A percentile compares a stretch with the other conserved stretches of the same genome.
Conservation (phyloP, 92 coral and sea anemone species). For the Zoanthus sansibaricus region DNA sequence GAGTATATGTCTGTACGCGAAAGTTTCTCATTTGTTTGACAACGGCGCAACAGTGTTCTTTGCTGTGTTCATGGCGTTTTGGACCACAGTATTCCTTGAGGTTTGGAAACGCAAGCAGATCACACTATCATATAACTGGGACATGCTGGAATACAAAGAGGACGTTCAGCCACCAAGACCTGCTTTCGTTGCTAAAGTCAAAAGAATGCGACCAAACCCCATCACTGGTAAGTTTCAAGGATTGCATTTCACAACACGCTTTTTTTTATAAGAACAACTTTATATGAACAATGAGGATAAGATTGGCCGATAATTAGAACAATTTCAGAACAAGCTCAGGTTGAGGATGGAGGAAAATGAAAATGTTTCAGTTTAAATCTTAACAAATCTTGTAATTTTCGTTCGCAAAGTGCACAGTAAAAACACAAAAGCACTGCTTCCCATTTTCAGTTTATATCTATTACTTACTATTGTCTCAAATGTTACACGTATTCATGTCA, state of each 20-base stretch:
- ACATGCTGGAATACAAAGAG: slow-evolving; percentile 80
- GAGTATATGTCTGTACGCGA: slow-evolving; percentile 79
- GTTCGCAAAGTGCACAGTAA: too few relatives aligned
- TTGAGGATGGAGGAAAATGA: too few relatives aligned
- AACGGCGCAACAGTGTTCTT: slow-evolving; percentile 96
- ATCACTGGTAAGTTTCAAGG: slow-evolving; percentile 58
- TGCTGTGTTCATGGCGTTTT: slow-evolving; percentile 92
- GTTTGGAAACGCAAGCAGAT: slow-evolving; percentile 93
- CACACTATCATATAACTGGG: slow-evolving; percentile 91
- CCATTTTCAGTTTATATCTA: too few relatives aligned
- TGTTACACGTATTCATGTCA: too few relatives aligned
- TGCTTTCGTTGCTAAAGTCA: slow-evolving; percentile 75
- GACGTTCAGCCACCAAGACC: slow-evolving; percentile 94
- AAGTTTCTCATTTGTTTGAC: slow-evolving; percentile 83
- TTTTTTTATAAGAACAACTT: too few relatives aligned
- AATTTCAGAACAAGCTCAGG: too few relatives aligned
- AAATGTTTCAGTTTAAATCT: too few relatives aligned
- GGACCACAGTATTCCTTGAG: slow-evolving; percentile 94
- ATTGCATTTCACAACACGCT: background rate
- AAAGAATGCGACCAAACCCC: slow-evolving; percentile 65
- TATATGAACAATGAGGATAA: too few relatives aligned
- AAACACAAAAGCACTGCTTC: too few relatives aligned
- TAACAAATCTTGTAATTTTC: too few relatives aligned
- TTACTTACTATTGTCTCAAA: too few relatives aligned
- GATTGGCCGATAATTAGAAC: too few relatives aligned